These are phyloP conservation scores for Coptotermes formosanus DNA, from an alignment of 1,140 invertebrate genomes.

Conservation along the genomic window DNA sequence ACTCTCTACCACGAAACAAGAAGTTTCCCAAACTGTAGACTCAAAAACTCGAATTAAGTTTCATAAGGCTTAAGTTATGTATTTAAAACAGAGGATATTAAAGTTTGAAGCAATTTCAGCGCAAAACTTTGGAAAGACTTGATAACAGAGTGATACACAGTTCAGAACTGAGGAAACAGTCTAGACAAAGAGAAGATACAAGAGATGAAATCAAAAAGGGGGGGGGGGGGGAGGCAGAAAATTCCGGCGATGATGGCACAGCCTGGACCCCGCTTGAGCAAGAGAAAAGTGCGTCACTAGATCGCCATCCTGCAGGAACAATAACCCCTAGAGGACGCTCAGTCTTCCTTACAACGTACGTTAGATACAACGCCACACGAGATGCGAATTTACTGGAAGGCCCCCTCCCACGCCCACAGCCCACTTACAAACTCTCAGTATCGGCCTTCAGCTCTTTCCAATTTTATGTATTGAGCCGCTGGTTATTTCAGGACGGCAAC, in stretches of 20 bases:
- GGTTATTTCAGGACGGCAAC: too few relatives aligned
- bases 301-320: not conserved
- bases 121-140: not conserved
- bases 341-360: not conserved
- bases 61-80: not conserved
- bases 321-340: not conserved
- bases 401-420: too few relatives aligned
- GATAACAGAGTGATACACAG: not conserved
- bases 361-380: not conserved
- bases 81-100: not conserved
- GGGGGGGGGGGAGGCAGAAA: not conserved
- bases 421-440: too few relatives aligned
- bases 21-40: not conserved
- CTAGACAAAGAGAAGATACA: not conserved
- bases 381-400: too few relatives aligned
- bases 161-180: not conserved
- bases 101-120: conserved; percentile 12
- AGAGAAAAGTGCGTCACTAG: not conserved
- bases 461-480: too few relatives aligned
- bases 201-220: not conserved
- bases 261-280: not conserved
- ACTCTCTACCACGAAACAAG: not conserved
- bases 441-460: too few relatives aligned
- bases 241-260: not conserved
- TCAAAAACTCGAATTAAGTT: not conserved